Base-by-base conservation (phyloP, 2,888 invertebrate genomes). In the Oligia fasciuncula region DNA sequence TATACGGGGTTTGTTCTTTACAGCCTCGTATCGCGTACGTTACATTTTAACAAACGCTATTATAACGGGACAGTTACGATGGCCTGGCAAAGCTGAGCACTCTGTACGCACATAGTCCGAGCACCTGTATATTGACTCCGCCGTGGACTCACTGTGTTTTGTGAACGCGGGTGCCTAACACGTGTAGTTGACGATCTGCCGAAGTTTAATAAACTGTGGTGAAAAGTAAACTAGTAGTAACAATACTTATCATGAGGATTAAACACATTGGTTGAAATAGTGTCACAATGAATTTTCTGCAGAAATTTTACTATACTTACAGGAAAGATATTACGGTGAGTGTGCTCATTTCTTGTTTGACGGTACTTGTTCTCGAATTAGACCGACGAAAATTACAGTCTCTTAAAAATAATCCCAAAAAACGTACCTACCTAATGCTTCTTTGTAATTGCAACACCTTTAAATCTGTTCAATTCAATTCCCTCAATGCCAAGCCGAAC, bases 1-100 rank as follows among this genome's bases (percentile, higher is more conserved):
- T 83, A 88, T 88, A 77, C 81, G 67, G 73, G 76, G 85, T 81
- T 81, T 76, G 76, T 84, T 83, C 79, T 81, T 68, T 71, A 82
- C 73, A 80, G 75, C 73, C 82, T 75, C 49, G 29, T 69, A 72
- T 74, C 80, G 70, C 54, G 46, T 72, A 74, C 69, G 68, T 81
- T 70, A 74, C 79, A 73, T 81, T 82, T 80, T 62, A 83, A 76
- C 54, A 70, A 83, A 75, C 71, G 71, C 62, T 68, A 72, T 76
- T 87, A 76, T 79, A 85, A 85, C 84, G 80, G 66, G 54, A 78
- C 76, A 60, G 66, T 63, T 76, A 75, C 23, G 65, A 65, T 76
- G 63, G 43, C 29, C 70, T 51, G 65, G 75, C 57, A 57, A 75
- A 70, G 29, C 63, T 43, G 66, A 70, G 46, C 78, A 83, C 54